phyloP scores from a whole-genome alignment of 1,140 invertebrate genomes.

The Phthorimaea operculella region DNA sequence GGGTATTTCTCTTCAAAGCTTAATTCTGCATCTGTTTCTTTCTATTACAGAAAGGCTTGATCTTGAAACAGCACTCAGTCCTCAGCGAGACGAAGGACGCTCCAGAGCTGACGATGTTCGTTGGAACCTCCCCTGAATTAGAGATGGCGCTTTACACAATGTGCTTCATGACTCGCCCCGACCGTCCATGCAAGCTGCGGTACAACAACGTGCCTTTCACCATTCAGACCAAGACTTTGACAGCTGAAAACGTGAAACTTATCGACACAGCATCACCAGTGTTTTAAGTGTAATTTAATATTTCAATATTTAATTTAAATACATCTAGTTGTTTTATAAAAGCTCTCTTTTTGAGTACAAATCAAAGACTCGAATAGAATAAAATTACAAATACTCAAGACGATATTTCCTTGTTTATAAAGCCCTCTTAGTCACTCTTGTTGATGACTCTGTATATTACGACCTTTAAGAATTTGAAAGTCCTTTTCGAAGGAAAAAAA shows the following conservation, averaged over 20 bases:
- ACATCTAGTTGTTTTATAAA: neutral
- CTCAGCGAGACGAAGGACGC: conserved; percentile 59
- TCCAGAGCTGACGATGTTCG: conserved; percentile 74
- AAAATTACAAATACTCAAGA: too few relatives aligned
- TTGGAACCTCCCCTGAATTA: conserved; percentile 93
- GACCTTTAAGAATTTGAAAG: too few relatives aligned
- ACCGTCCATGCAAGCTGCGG: conserved; percentile 59
- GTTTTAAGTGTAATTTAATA: conserved; percentile 24
- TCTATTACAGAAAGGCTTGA: conserved; percentile 54
- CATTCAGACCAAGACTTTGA: conserved; percentile 55
- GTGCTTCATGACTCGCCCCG: conserved; percentile 81
- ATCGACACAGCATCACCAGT: conserved; percentile 55
- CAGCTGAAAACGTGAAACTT: conserved; percentile 41
- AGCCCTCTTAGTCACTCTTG: too few relatives aligned
- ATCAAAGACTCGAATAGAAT: too few relatives aligned
- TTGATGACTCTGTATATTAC: too few relatives aligned
- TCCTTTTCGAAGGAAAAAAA: too few relatives aligned
- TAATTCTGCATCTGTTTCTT: neutral
- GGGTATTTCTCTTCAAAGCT: neutral
- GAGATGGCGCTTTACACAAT: conserved; percentile 92
- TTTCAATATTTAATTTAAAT: neutral
- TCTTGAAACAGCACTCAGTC: conserved; percentile 55
- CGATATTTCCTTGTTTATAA: too few relatives aligned
- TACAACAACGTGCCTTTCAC: conserved; percentile 52
- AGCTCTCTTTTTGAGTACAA: too few relatives aligned